phyloP scores from a whole-genome alignment of 1,140 invertebrate species.

The Conus ventricosus region DNA sequence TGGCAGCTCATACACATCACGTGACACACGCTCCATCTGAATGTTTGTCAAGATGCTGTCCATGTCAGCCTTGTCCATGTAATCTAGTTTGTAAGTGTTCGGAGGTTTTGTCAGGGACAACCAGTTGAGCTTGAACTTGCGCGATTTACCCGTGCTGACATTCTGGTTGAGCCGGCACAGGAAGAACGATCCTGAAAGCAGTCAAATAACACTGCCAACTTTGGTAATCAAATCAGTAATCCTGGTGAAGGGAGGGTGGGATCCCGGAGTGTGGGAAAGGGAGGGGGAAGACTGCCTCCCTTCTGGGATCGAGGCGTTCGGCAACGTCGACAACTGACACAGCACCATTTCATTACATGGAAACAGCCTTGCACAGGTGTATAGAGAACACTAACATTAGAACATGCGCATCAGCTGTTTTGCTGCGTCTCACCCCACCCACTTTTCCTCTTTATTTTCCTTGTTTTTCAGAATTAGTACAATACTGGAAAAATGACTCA shows the following conservation, averaged over 20 bases:
- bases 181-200: slow-evolving; percentile 87
- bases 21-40: slow-evolving; percentile 84
- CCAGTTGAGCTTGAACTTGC: slow-evolving; percentile 92
- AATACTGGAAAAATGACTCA: too few species aligned
- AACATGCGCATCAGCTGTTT: too few species aligned
- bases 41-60: slow-evolving; percentile 83
- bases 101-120: slow-evolving; percentile 82
- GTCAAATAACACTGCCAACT: background rate
- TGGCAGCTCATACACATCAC: slow-evolving; percentile 83
- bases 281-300: background rate
- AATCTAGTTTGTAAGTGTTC: slow-evolving; percentile 90
- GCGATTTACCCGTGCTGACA: slow-evolving; percentile 83
- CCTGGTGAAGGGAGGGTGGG: background rate
- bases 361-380: too few species aligned
- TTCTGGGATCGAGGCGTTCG: too few species aligned
- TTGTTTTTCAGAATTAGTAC: too few species aligned
- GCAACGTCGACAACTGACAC: too few species aligned
- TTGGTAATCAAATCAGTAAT: slow-evolving; percentile 16
- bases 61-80: slow-evolving; percentile 85
- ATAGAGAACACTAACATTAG: too few species aligned
- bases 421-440: too few species aligned
- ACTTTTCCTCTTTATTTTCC: too few species aligned
- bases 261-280: background rate
- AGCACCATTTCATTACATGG: too few species aligned
- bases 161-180: slow-evolving; percentile 94